Percentiles rank a stretch among this genome's conserved stretches.
phyloP scores from a whole-genome alignment of 2,113 vertebrate genomes.

The Macrotis lagotis region DNA sequence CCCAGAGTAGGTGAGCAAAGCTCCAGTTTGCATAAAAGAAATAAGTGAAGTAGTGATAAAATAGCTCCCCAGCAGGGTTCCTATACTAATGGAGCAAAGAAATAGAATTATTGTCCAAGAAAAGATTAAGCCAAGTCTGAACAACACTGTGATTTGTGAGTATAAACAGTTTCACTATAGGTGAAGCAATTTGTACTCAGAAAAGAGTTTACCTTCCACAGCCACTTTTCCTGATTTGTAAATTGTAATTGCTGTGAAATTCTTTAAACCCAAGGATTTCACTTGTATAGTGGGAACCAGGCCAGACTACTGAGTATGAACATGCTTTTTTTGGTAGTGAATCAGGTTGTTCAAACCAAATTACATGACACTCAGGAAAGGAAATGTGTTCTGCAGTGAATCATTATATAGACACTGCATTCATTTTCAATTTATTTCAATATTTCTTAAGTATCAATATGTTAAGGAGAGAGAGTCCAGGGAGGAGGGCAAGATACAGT shows the following conservation, averaged over 20 bases:
- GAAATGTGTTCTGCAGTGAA: neutral
- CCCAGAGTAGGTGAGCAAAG: neutral
- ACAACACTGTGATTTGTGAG: constrained; percentile 58
- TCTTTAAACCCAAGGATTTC: constrained; percentile 44
- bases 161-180: constrained; percentile 61
- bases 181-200: constrained; percentile 44
- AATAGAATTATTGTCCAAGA: constrained; percentile 61
- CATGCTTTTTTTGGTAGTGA: constrained; percentile 48
- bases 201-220: constrained; percentile 47
- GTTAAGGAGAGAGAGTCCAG: neutral
- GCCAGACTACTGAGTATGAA: constrained; percentile 47
- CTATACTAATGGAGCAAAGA: constrained; percentile 31
- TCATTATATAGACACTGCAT: neutral
- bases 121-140: constrained; percentile 47
- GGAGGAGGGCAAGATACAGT: neutral
- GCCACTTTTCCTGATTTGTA: constrained; percentile 40
- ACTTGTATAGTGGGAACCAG: constrained; percentile 35
- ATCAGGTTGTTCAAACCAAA: constrained; percentile 48
- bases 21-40: constrained; percentile 41
- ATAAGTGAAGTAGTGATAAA: constrained; percentile 57
- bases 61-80: constrained; percentile 43
- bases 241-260: constrained; percentile 46
- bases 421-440: neutral
- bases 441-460: neutral
- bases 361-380: constrained; percentile 47